Conservation (phyloP, 1,140 invertebrate species). For the Aphaenogaster floridana region DNA sequence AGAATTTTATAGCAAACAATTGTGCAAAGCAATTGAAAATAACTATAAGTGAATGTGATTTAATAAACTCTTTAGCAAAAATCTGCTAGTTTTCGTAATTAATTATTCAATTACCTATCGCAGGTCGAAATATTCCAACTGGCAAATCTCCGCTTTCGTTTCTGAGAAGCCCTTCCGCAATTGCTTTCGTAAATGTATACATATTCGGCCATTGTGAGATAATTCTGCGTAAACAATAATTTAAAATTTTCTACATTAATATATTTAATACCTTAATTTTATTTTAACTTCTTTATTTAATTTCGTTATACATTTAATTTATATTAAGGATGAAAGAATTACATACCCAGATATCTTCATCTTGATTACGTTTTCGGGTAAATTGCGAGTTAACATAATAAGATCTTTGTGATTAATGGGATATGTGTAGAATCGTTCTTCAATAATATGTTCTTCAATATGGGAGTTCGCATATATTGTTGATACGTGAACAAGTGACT, state of each 20-base stretch:
- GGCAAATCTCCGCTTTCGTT: slow-evolving; percentile 89
- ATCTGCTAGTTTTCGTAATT: background rate
- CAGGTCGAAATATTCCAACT: slow-evolving; percentile 89
- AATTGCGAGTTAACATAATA: slow-evolving; percentile 85
- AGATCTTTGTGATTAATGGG: slow-evolving; percentile 90
- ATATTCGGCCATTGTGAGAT: slow-evolving; percentile 91
- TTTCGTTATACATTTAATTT: too few relatives aligned
- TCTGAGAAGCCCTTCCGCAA: slow-evolving; percentile 90
- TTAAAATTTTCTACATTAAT: slow-evolving; percentile 27
- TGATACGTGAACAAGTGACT: slow-evolving; percentile 90
- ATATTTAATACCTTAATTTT: background rate
- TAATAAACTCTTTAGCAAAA: background rate
- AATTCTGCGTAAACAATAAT: slow-evolving; percentile 84
- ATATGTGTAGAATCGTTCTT: slow-evolving; percentile 91
- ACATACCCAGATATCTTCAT: slow-evolving; percentile 87
- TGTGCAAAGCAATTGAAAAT: too few relatives aligned
- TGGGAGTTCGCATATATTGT: slow-evolving; percentile 91
- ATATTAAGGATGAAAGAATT: slow-evolving; percentile 22
- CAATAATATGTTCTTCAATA: slow-evolving; percentile 83
- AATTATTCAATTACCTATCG: slow-evolving; percentile 87
- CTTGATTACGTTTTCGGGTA: slow-evolving; percentile 87
- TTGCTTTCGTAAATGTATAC: slow-evolving; percentile 92
- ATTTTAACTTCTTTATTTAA: background rate
- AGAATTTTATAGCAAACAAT: too few relatives aligned
- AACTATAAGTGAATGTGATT: too few relatives aligned